Conservation (phyloP, 1,140 invertebrate species). For the Pogonognathellus flavescens region DNA sequence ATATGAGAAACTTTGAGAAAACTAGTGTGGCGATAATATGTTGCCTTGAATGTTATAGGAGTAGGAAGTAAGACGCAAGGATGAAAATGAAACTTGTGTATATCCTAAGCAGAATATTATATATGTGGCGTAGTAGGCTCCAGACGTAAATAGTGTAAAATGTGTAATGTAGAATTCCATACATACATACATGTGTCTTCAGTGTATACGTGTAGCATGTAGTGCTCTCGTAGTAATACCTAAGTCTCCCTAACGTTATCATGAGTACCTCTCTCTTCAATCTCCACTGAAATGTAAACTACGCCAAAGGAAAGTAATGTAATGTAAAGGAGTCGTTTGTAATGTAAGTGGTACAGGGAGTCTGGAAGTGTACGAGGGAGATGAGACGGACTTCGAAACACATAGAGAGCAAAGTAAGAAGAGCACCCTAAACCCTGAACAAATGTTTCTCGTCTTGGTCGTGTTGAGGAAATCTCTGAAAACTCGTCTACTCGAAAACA, state of each 20-base stretch:
- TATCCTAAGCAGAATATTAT: no score
- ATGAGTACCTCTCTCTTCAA: no score
- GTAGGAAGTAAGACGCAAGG: not conserved
- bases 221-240: no score
- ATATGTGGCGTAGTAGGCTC: no score
- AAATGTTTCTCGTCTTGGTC: slow-evolving; percentile 18
- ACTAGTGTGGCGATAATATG: not conserved
- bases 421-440: slow-evolving; percentile 27
- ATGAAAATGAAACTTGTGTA: slow-evolving; percentile 2
- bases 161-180: no score
- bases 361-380: not conserved
- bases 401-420: not conserved
- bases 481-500: slow-evolving; percentile 30
- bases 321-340: slow-evolving; percentile 21
- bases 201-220: no score
- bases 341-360: not conserved
- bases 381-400: no score
- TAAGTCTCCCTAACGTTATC: no score
- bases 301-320: not conserved
- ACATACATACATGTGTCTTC: no score
- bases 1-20: slow-evolving; percentile 32
- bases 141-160: no score
- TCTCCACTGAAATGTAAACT: not conserved
- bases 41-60: not conserved
- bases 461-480: slow-evolving; percentile 42